Base-by-base conservation (phyloP, 2,888 invertebrate genomes). In the Caradrina kadenii region DNA sequence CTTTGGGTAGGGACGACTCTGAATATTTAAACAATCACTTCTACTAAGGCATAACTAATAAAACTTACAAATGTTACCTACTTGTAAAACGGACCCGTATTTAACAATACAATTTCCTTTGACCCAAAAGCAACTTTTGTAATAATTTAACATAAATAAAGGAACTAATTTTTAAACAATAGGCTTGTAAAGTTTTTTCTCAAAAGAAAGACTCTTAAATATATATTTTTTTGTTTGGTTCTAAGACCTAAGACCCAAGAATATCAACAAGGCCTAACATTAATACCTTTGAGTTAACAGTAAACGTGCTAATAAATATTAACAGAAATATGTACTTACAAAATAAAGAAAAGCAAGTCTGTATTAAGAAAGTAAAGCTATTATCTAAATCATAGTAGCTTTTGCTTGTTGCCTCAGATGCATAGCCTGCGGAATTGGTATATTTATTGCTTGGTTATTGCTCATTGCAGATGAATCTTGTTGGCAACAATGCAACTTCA, bases 41-140 rank as follows among this genome's bases (percentile, higher is more conserved):
- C 80, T 75, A 79, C 2, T 71, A 63, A 48, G 56, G 49, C 42
- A 45, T 45, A 31, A 53, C 66, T 68, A 82, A 77, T 69, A 73
- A 76, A 80, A 72, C 31, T 74, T 60, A 79, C 71, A 79, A 80
- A 77, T 66, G 49, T 65, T 53, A 49, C 39, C 26, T 26, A 74
- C 61, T 77, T 56, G 66, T 82, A 82, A 84, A 82, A 71, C 53
- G 52, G 56, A 63, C 71, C 66, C 61, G 54, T 60, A 65, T 63
- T 76, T 39, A 80, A 87, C 80, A 86, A 84, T 78, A 83, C 83
- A 53, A 80, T 80, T 84, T 84, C 86, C 79, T 81, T 80, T 80
- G 81, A 84, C 85, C 77, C 73, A 81, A 79, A 83, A 63, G 64
- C 11, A 73, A 77, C 79, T 77, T 76, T 79, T 26, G 76, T 80